Base-by-base conservation (phyloP, 1,140 invertebrate genomes). In the Ostrea denselamellosa region DNA sequence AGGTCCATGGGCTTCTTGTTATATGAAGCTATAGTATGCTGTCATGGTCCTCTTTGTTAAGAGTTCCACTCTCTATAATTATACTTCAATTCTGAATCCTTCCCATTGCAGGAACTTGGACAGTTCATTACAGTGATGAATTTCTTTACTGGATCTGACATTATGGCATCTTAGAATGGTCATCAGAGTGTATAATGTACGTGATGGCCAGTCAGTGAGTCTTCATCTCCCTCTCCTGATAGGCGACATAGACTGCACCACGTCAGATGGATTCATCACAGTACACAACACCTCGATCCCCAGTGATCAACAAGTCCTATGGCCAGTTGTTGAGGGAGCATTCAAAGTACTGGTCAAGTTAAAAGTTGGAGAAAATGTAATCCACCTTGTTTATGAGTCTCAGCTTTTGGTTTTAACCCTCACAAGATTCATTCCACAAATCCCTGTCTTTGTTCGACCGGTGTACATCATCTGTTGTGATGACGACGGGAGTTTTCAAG, bases 401-500 rank as follows among this genome's bases (percentile, higher is more conserved):
- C 92, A 94, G 65, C 58, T 90, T 54, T 56, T 92, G 25, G 91
- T 90, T 10, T 85, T 95, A 25, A 90, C 62, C 14, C 89, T 95
- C 44, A 71, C 84, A 25, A 92, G 92, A 71, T 87, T 91, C 28
- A 84, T 89, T 22, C 93, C 93, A 17, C 81, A 89, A 19, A 90
- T 92, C 85, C 84, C 88, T 19, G 86, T 92, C 81, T 95, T 95
- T 90, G 94, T 96, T 28, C 92, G 94, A 19, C 95, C 95, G 28
- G 93, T 96, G 19, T 95, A 95, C 86, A 94, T 96, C 34, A 92
- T 94, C 52, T 95, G 95, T 87, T 86, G 90, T 52, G 95, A 95
- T 87, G 93, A 98, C 93, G 96, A 97, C 95, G 97, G 97, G 17
- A 96, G 95, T 90, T 98, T 98, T 93, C 97, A 98, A 95, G 97